These are phyloP conservation scores for Chascanopsetta lugubris DNA, from an alignment of 2,113 vertebrate species.

Conservation along the genomic window DNA sequence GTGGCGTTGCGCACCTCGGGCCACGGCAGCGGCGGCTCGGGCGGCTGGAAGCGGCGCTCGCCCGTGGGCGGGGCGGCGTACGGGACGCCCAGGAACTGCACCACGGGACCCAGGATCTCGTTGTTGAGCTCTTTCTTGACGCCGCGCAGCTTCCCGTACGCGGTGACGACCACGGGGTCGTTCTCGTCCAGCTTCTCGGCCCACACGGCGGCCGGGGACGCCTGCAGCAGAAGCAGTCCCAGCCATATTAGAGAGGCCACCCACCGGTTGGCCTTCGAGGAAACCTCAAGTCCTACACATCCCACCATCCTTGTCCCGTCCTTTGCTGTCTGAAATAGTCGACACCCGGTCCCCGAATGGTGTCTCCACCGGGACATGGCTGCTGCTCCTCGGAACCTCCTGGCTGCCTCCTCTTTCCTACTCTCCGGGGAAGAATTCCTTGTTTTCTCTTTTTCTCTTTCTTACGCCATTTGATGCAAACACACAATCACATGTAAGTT, in stretches of 20 bases:
- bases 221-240: conserved; percentile 81
- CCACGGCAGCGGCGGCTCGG: conserved; percentile 91
- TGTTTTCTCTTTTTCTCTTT: conserved; percentile 19
- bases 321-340: conserved; percentile 32
- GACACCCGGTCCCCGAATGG: conserved; percentile 37
- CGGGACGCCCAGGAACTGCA: conserved; percentile 96
- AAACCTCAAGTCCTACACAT: conserved; percentile 49
- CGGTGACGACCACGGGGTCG: conserved; percentile 92
- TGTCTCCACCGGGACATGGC: conserved; percentile 60
- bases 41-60: conserved; percentile 95
- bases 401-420: conserved; percentile 23
- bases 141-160: conserved; percentile 91
- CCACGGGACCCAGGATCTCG: conserved; percentile 96
- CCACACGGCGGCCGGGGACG: not conserved
- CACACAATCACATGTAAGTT: conserved; percentile 24
- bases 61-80: conserved; percentile 95
- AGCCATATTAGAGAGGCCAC: conserved; percentile 73
- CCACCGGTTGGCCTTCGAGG: conserved; percentile 71
- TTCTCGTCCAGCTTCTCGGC: conserved; percentile 93
- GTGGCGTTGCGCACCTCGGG: conserved; percentile 93
- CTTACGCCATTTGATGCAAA: conserved; percentile 51
- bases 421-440: conserved; percentile 1
- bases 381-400: conserved; percentile 26
- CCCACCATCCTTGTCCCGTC: conserved; percentile 35
- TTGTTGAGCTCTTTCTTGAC: conserved; percentile 98